These are phyloP conservation scores for Belgica antarctica DNA, from an alignment of 2,888 invertebrate species.

Conservation along the genomic window DNA sequence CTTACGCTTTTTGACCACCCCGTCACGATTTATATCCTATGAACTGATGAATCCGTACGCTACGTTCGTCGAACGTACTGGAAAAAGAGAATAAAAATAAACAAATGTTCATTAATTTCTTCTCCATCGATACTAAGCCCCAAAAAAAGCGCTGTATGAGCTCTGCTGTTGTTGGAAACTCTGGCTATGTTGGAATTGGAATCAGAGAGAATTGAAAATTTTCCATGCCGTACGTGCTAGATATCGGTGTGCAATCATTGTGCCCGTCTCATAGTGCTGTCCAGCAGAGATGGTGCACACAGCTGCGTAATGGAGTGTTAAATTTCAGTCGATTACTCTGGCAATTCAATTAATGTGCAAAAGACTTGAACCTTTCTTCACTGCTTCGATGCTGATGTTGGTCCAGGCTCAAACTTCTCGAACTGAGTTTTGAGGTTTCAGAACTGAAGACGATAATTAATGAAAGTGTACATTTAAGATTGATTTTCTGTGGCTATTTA, in stretches of 20 bases:
- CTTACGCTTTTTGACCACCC: constrained; percentile 4
- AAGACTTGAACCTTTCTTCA: constrained; percentile 1
- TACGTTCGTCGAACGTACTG: neutral
- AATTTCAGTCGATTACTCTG: constrained; percentile 25
- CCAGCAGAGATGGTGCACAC: neutral
- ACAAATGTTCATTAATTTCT: constrained; percentile 39
- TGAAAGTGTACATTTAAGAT: neutral
- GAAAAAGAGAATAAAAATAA: constrained; percentile 29
- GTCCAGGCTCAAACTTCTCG: neutral
- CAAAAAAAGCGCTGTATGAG: neutral
- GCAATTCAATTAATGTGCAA: constrained; percentile 28
- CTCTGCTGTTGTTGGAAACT: neutral
- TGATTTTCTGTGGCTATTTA: constrained; percentile 30
- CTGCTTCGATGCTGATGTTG: neutral
- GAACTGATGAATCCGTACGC: constrained; percentile 32
- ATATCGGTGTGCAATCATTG: constrained; percentile 10
- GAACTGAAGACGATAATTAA: neutral
- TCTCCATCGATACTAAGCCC: constrained; percentile 5
- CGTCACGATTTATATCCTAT: constrained; percentile 25
- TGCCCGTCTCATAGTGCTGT: neutral
- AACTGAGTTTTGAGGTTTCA: constrained; percentile 24
- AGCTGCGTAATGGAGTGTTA: constrained; percentile 35
- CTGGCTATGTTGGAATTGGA: constrained; percentile 5
- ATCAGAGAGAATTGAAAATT: constrained; percentile 12
- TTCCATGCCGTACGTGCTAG: constrained; percentile 3